phyloP scores from a whole-genome alignment of 1,140 invertebrate species.

The Neoseiulus cucumeris region DNA sequence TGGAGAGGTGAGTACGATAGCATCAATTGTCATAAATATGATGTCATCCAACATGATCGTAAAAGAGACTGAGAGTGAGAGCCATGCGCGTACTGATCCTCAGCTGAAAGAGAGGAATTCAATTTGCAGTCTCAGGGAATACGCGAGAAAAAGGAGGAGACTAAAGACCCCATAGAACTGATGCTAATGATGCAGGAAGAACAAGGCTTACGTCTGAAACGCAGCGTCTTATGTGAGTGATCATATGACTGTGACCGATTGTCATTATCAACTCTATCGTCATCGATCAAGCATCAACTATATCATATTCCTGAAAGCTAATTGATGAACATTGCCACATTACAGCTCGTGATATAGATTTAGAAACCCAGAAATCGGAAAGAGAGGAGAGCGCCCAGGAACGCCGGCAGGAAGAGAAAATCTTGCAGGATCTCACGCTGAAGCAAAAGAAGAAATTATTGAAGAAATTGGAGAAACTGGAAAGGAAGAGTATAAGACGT shows the following conservation, averaged over 20 bases:
- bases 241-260: neutral
- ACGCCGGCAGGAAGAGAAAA: conserved; percentile 43
- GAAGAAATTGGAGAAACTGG: conserved; percentile 37
- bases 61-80: neutral
- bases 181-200: conserved; percentile 79
- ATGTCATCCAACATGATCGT: neutral
- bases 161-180: conserved; percentile 45
- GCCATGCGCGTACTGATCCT: neutral
- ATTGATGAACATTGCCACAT: conserved; percentile 15
- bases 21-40: conserved; percentile 16
- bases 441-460: conserved; percentile 77
- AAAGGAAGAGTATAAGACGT: neutral
- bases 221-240: conserved; percentile 39
- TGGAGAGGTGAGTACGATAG: conserved; percentile 28
- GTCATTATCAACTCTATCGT: neutral
- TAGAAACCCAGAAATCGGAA: conserved; percentile 23
- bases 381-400: conserved; percentile 27
- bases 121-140: conserved; percentile 12
- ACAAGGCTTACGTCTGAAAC: conserved; percentile 59
- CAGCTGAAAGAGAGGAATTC: neutral
- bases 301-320: neutral
- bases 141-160: conserved; percentile 19
- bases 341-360: conserved; percentile 18
- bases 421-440: conserved; percentile 57
- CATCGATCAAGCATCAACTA: neutral